Percentiles rank a stretch among this genome's conserved stretches.
These are phyloP conservation scores for Mustela nigripes DNA, from an alignment of 2,113 vertebrate species.

Conservation along the genomic window DNA sequence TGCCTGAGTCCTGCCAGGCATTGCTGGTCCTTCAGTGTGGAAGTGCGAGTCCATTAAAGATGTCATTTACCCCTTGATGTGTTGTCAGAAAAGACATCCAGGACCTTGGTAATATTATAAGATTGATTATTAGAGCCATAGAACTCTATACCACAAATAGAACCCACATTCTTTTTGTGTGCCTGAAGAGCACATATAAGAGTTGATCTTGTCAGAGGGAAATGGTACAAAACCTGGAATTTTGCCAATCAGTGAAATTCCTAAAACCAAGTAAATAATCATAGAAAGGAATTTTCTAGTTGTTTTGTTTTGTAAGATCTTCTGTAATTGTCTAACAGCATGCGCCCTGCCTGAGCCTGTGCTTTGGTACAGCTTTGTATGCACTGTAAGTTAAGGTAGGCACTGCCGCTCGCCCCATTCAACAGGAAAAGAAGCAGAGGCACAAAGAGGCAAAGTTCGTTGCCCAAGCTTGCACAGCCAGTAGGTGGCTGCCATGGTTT, in stretches of 20 bases:
- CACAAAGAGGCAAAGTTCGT: background rate
- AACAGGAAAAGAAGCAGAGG: background rate
- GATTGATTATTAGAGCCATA: background rate
- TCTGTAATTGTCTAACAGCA: background rate
- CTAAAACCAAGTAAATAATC: conserved; percentile 10
- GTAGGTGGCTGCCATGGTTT: background rate
- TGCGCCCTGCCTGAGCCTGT: background rate
- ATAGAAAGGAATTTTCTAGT: background rate
- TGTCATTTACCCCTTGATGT: background rate
- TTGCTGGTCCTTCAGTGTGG: background rate
- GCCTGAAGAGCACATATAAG: background rate
- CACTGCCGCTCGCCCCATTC: too few species aligned
- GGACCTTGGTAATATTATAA: background rate
- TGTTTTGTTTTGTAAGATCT: background rate
- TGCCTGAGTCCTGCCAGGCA: background rate
- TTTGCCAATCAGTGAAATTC: background rate
- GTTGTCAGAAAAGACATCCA: background rate
- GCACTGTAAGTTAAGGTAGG: background rate
- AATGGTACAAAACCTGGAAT: background rate
- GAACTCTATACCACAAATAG: background rate
- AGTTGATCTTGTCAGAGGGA: background rate
- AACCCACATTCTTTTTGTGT: background rate
- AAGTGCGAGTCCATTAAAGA: background rate
- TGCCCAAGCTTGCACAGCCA: background rate
- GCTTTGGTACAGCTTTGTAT: background rate